Evolutionary conservation across 2,888 invertebrate genomes (phyloP).

Genomic region (Gymnocheta viridis): DNA sequence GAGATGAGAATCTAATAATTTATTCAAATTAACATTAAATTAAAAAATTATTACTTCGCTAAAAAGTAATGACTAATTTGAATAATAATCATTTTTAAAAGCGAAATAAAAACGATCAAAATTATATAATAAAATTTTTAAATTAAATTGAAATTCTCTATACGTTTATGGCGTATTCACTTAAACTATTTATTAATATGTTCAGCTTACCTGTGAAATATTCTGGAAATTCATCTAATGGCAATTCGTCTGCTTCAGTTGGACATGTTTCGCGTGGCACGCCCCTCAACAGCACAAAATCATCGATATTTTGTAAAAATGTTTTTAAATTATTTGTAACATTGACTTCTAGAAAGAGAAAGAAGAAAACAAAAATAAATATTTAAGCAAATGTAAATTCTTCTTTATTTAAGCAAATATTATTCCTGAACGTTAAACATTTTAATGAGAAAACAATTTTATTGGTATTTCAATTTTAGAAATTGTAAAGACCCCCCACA

Average conservation of each 20-base stretch:
- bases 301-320: slow-evolving; percentile 72
- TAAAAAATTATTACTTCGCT: too few relatives aligned
- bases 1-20: too few relatives aligned
- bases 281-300: slow-evolving; percentile 57
- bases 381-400: too few relatives aligned
- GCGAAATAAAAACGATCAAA: too few relatives aligned
- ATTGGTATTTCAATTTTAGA: too few relatives aligned
- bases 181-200: background rate
- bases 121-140: too few relatives aligned
- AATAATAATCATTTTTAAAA: too few relatives aligned
- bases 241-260: slow-evolving; percentile 72
- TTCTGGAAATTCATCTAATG: slow-evolving; percentile 78
- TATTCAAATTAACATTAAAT: too few relatives aligned
- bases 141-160: background rate
- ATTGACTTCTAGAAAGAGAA: slow-evolving; percentile 72
- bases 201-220: slow-evolving; percentile 76
- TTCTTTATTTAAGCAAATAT: too few relatives aligned
- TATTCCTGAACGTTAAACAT: too few relatives aligned
- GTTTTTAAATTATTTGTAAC: slow-evolving; percentile 76
- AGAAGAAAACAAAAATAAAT: background rate
- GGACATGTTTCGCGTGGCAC: slow-evolving; percentile 73
- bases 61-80: too few relatives aligned
- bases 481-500: background rate
- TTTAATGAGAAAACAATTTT: background rate
- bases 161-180: background rate